Evolutionary conservation across 2,113 vertebrate species (phyloP), one percentile per base, ranked within the genome.

Genomic region (Tachysurus vachellii): DNA sequence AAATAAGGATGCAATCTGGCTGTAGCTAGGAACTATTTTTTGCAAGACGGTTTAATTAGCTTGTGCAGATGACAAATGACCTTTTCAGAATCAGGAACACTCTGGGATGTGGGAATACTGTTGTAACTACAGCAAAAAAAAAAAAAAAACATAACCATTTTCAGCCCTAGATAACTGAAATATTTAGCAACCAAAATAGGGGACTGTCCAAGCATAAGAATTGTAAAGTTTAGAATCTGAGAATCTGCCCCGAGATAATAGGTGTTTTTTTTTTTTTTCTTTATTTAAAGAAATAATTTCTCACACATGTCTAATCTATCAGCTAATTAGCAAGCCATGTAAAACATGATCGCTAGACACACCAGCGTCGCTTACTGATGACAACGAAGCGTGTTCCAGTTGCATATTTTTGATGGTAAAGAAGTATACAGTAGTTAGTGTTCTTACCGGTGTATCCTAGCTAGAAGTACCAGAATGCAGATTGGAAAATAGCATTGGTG

Each of bases 51-150:
- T 11, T 80, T 80, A 80, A 80, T 80, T 80, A 80, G 56, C 17
- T 80, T 59, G 79, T 80, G 31, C 54, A 36, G 54, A 59, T 80
- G 79, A 80, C 56, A 80, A 80, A 80, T 21, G 54, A 80, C 79
- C 79, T 80, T 59, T 59, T 21, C 31, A 23, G 19, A 80, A 59
- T 19, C 79, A 59, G 54, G 17, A 80, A 42, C 79, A 80, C 31
- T 80, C 56, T 6, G 28, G 54, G 17, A 59, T 80, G 54, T 80
- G 28, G 28, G 28, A 59, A 59, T 80, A 80, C 79, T 42, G 79
- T 42, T 57, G 54, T 42, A 80, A 57, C 54, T 54, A 23, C 54
- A 59, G 28, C 21, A 80, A 59, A 36, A 36, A 36, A 36, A 36
- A 36, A 36, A 36, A 36, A 36, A 36, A 80, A 80, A 42, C 54